A percentile compares a stretch with the other conserved stretches of the same genome.
Evolutionary conservation across 1,140 invertebrate species (phyloP).

Genomic region (Akabosia matsudoensis): DNA sequence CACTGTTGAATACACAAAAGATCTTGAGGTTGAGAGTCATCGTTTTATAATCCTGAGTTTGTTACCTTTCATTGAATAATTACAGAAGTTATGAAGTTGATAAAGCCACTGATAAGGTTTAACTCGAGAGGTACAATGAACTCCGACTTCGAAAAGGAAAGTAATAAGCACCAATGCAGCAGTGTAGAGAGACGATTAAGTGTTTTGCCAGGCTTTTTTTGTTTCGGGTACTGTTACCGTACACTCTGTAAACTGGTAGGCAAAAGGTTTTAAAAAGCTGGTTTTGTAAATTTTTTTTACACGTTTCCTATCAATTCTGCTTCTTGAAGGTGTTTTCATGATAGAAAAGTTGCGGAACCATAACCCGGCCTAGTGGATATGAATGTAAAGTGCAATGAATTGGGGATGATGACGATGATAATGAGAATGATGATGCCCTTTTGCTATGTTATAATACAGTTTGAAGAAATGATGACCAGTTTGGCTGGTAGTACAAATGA

Average conservation of each 20-base stretch:
- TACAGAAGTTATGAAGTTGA: not conserved
- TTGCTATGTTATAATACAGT: not conserved
- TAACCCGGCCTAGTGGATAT: not conserved
- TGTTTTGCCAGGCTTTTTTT: not conserved
- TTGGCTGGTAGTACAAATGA: not conserved
- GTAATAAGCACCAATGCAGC: not conserved
- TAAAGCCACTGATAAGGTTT: not conserved
- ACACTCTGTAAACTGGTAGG: not conserved
- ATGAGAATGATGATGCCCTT: not conserved
- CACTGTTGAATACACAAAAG: no score
- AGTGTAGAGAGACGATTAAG: not conserved
- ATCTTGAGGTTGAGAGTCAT: no score
- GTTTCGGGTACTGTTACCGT: not conserved
- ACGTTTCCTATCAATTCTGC: not conserved
- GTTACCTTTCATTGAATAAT: no score
- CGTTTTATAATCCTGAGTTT: no score
- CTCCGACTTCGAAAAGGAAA: constrained; percentile 13
- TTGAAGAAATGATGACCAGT: constrained; percentile 2
- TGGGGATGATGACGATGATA: not conserved
- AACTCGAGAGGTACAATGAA: constrained; percentile 2
- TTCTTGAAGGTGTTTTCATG: not conserved
- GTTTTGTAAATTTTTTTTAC: not conserved
- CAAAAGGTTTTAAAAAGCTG: not conserved
- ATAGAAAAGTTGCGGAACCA: not conserved
- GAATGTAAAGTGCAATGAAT: not conserved